Conservation (phyloP, 2,888 invertebrate species). For the Toxonevra muliebris region DNA sequence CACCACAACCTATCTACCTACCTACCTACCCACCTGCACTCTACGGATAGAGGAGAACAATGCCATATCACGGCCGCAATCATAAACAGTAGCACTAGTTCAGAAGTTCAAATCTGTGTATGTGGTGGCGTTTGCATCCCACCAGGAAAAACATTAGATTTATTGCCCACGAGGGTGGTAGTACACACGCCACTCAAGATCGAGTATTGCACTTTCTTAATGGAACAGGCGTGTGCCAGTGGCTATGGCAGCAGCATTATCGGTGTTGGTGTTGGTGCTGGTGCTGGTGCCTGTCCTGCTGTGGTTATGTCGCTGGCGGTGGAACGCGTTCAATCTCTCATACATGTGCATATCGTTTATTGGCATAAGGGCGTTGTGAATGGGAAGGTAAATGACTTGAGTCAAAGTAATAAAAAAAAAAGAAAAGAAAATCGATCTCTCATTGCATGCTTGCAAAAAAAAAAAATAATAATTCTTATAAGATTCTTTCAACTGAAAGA, state of each 20-base stretch:
- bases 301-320: constrained; percentile 14
- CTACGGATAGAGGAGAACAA: background rate
- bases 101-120: background rate
- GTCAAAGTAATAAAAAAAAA: background rate
- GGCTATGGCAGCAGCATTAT: no score
- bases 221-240: background rate
- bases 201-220: constrained; percentile 30
- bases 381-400: no score
- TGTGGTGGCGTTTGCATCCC: constrained; percentile 40
- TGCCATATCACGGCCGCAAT: constrained; percentile 16
- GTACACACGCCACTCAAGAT: constrained; percentile 30
- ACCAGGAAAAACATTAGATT: constrained; percentile 55
- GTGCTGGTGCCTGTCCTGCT: constrained; percentile 41
- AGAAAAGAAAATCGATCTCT: background rate
- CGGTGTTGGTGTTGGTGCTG: background rate
- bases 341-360: no score
- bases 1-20: constrained; percentile 23
- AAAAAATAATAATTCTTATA: background rate
- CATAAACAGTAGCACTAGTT: background rate
- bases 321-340: no score
- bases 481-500: background rate
- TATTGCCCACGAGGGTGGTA: constrained; percentile 60
- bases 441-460: no score
- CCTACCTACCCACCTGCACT: constrained; percentile 1
- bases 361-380: no score